Base-by-base conservation (phyloP, 2,113 vertebrate genomes). In the Oncorhynchus kisutch region DNA sequence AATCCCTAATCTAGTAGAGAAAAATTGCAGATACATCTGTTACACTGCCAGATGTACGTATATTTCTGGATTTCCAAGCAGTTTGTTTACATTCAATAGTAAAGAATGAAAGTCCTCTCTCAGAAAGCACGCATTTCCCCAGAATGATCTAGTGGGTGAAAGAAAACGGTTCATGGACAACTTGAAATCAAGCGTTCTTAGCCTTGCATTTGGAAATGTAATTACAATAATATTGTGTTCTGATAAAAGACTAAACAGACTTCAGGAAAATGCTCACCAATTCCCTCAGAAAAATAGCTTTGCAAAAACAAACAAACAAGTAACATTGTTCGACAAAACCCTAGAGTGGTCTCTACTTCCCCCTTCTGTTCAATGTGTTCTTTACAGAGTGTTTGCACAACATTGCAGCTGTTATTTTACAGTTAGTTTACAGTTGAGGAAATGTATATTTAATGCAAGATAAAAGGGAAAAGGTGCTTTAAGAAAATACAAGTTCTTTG, bases 331-430 rank as follows among this genome's bases (percentile, higher is more conserved):
- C 0, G 7, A 25, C 29, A 18, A 3, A 31, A 31, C 31, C 20
- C 68, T 79, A 60, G 39, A 18, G n/a, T 25, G 68, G 18, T 70
- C 45, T 68, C 70, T 51, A 45, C 5, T 49, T 54, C 78, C 71
- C 74, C 51, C 81, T 74, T 64, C 71, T 83, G 81, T 57, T 48
- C 25, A 29, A 27, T 13, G n/a, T 27, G 13, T 18, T 29, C 67
- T 34, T 70, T 70, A 25, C 68, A 70, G 66, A 16, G 16, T 45
- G 8, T 45, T 45, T 11, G 39, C 39, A 45, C 39, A 45, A 45
- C 3, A 45, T 9, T 11, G 39, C 11, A 11, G 39, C 9, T 45
- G 39, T n/a, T 62, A 62, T n/a, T 62, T 18, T 18, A 54, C 49
- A 54, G 4, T 54, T 14, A 54, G 14, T 51, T 13, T 51, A 34